Evolutionary conservation across 1,140 invertebrate genomes (phyloP).

Genomic region (Gryon sp.): DNA sequence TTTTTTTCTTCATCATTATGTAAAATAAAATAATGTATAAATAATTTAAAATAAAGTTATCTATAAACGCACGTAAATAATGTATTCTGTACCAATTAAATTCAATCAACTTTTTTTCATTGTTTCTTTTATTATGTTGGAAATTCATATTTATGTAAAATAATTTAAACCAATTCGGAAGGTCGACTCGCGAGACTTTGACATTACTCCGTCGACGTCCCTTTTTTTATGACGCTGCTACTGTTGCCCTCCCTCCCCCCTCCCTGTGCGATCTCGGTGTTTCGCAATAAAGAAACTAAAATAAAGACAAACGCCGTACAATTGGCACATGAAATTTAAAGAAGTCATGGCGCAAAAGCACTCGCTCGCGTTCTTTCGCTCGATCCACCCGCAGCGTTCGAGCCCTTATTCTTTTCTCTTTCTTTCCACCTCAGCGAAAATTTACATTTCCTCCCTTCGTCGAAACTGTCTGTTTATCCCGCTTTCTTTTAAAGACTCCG

Average conservation of each 20-base stretch:
- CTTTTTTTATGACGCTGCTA: constrained; percentile 16
- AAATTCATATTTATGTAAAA: constrained; percentile 65
- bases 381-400: constrained; percentile 75
- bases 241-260: not conserved
- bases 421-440: constrained; percentile 79
- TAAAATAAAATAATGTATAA: no score
- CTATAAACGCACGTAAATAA: no score
- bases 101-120: not conserved
- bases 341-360: constrained; percentile 69
- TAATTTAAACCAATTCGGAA: constrained; percentile 59
- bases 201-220: constrained; percentile 33
- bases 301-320: constrained; percentile 77
- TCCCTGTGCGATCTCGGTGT: constrained; percentile 39
- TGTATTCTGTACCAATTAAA: no score
- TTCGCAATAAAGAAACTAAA: constrained; percentile 69
- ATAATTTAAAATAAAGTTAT: no score
- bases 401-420: constrained; percentile 79
- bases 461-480: constrained; percentile 79
- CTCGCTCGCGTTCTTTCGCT: constrained; percentile 69
- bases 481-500: constrained; percentile 78
- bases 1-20: no score
- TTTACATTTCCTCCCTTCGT: constrained; percentile 79
- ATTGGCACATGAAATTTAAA: constrained; percentile 80
- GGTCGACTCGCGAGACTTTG: constrained; percentile 15
- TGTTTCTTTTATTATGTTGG: constrained; percentile 23